Evolutionary conservation across 2,113 vertebrate species (phyloP), one percentile per base, ranked within the genome.

Genomic region (Pungitius pungitius): DNA sequence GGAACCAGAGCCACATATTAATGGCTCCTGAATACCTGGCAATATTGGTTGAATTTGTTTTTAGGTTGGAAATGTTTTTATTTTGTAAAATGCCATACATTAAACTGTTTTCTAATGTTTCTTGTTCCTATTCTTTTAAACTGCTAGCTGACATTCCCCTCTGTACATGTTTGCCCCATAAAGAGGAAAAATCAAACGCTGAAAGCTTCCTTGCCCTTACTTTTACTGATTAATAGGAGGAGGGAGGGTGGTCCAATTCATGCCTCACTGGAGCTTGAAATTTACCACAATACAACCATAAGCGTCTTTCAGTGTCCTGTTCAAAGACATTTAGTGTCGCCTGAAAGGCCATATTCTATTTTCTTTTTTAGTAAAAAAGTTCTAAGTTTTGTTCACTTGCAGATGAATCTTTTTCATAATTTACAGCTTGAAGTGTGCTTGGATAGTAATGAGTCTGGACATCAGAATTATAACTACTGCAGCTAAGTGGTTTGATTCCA

Each of bases 1-100:
- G 95, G 96, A 97, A 1, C 94, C 95, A 27, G 95, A 95, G 42
- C 33, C 91, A 0, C 92, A 93, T 47, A 88, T 95, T 15, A 98
- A 98, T 10, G 96, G 96, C 4, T 96, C 96, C 67, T 90, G 71
- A 88, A 40, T 15, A 6, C 39, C 14, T 49, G 17, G 22, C 45
- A 69, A 4, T 14, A 2, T 33, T 14, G 27, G 33, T 47, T 60
- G 27, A 3, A 3, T 42, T 33, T 58, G 61, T 63, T 76, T 2
- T 51, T 69, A 10, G 59, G 52, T 84, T 61, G 54, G 15, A 57
- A 27, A 12, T 60, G 7, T 9, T 45, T 68, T 60, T 69, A 24
- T 81, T 81, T 78, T 86, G 63, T 89, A 69, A 61, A 58, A 51
- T 20, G 3, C 52, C 49, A 20, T 37, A 15, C 60, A 86, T 77